Evolutionary conservation across 2,113 vertebrate genomes (phyloP), one percentile per base, ranked within the genome.

Genomic region (Microtus ochrogaster): DNA sequence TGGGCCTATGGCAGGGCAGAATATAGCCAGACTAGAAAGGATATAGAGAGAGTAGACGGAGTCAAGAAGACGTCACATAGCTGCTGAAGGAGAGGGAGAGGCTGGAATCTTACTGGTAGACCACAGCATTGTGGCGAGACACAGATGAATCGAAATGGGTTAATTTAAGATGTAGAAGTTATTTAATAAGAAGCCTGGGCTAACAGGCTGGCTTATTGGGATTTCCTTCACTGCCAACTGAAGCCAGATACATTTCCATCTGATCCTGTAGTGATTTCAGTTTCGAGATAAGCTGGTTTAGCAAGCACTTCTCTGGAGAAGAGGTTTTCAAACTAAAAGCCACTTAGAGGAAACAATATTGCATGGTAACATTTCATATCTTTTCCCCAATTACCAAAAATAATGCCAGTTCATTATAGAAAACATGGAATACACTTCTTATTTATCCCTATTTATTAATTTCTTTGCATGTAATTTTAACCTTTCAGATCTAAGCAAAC

Each of bases 221-320:
- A 91, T 94, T 92, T 94, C 39, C 66, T 87, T 95, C 65, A 55
- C 39, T 90, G 26, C 33, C 95, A 77, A 4, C 0, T 12, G 58
- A 96, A 93, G 58, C 55, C 78, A 92, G 84, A 76, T 63, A 94
- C 13, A 74, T 30, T 84, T 65, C 39, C 77, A 93, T 82, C 39
- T 86, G 91, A 92, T 74, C 76, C 52, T 52, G 11, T 61, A 91
- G 87, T 88, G 87, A 94, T 93, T 93, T 94, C 49, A 95, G 26
- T 86, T 94, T 96, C 82, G 76, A 91, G 91, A 95, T 76, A 92
- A 94, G 41, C 55, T 94, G 26, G 2, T 19, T 83, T 90, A 17
- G 76, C 87, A 94, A 89, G 70, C 52, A 90, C 91, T 89, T 55
- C 89, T 86, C 44, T 58, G 9, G 12, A 91, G 58, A 89, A 81